Base-by-base conservation (phyloP, 2,113 vertebrate species). In the Chloebia gouldiae region DNA sequence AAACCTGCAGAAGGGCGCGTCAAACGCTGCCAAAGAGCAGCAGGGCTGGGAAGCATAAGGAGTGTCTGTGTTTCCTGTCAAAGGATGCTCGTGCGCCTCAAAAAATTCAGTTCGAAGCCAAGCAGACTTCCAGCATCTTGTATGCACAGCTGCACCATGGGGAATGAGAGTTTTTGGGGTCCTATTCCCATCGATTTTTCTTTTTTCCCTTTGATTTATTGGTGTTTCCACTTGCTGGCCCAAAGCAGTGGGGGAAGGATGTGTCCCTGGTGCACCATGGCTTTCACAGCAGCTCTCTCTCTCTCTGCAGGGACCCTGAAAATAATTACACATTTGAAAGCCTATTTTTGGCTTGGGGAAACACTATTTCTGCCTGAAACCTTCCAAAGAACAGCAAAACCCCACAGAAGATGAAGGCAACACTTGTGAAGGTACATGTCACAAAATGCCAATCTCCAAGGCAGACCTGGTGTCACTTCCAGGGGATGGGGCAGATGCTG, bases 1-100 rank as follows among this genome's bases (percentile, higher is more conserved):
- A 1, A 53, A 40, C 6, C 37, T 40, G 53, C 5, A 5, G 23
- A 25, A 40, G 3, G 0, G 7, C 7, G 6, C 5, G 2, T 11
- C 2, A 1, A 18, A 22, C 4, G 11, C 39, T 3, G 2, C 22
- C 10, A 2, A 20, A 37, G 17, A 68, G 51, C 33, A 13, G 18
- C 16, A 20, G 19, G 47, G 33, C 10, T 50, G 65, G 44, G 65
- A 23, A 6, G 1, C 13, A 20, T 6, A 6, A 76, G 54, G 40
- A 10, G 17, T 0, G 37, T 3, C 80, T 17, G 49, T 0, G 3
- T 18, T 59, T 47, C 50, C 39, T 13, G 3, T 7, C 49, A 4
- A 49, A 65, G 27, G 84, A 54, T 71, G 88, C 39, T 85, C 22
- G 0, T 2, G 10, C 9, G 42, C 31, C 40, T 66, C 8, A 44